Evolutionary conservation across 2,888 invertebrate genomes (phyloP).

Genomic region (Ectobius pallidus): DNA sequence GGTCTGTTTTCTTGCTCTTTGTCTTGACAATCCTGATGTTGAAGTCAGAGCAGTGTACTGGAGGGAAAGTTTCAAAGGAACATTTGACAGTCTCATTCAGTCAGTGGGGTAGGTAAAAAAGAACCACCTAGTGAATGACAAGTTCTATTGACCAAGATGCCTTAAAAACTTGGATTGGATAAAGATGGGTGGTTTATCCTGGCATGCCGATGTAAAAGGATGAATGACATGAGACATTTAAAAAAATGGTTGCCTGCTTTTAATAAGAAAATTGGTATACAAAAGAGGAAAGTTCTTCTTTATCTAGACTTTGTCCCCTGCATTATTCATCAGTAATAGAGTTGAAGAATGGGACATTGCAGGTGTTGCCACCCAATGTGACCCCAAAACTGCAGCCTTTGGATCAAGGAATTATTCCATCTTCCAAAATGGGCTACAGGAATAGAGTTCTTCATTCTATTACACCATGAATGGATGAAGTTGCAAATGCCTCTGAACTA

Average conservation of each 20-base stretch:
- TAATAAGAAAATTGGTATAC: neutral
- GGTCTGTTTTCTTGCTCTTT: neutral
- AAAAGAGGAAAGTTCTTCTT: slow-evolving; percentile 5
- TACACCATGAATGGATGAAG: neutral
- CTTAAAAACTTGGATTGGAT: neutral
- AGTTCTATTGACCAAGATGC: neutral
- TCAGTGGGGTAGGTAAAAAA: neutral
- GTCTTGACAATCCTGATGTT: neutral
- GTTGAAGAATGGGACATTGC: neutral
- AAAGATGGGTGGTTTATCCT: neutral
- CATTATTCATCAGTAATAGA: too few species aligned
- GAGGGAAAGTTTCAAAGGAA: neutral
- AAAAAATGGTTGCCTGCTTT: neutral
- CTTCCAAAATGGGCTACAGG: neutral
- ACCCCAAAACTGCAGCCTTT: neutral
- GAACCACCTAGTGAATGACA: neutral
- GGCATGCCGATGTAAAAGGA: neutral
- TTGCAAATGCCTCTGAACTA: neutral
- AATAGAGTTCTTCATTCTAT: neutral
- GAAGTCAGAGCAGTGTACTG: neutral
- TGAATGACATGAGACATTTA: neutral
- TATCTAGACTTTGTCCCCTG: neutral
- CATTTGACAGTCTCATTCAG: neutral
- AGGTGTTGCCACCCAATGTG: neutral
- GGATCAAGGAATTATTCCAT: neutral